These are phyloP conservation scores for Drosophila neotestacea DNA, from an alignment of 2,888 invertebrate genomes.

Conservation along the genomic window DNA sequence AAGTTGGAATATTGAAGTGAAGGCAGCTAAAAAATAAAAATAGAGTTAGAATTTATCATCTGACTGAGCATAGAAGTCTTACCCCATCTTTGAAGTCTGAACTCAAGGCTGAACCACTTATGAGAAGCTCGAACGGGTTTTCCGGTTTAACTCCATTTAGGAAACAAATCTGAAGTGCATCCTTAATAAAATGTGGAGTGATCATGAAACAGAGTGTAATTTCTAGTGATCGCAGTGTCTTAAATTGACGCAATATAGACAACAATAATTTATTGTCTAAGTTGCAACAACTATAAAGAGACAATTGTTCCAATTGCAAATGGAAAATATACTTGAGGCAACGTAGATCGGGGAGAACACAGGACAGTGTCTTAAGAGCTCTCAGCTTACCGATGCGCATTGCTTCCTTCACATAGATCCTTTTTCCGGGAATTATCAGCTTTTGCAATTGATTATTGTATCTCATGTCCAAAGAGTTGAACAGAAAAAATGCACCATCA, in stretches of 20 bases:
- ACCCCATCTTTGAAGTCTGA: background rate
- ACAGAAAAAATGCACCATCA: slow-evolving; percentile 6
- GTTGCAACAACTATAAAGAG: slow-evolving; percentile 5
- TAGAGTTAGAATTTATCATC: background rate
- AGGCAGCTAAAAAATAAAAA: background rate
- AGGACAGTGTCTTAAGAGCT: slow-evolving; percentile 2
- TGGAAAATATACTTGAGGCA: slow-evolving; percentile 1
- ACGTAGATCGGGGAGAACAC: slow-evolving; percentile 5
- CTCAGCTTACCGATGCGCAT: slow-evolving; percentile 1
- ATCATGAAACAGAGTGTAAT: slow-evolving; percentile 8
- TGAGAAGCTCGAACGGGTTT: slow-evolving; percentile 1
- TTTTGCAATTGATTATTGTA: slow-evolving; percentile 11
- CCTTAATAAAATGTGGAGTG: background rate
- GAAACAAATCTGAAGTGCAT: slow-evolving; percentile 3
- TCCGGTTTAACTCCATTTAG: background rate
- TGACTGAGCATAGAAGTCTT: background rate
- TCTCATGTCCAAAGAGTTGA: background rate
- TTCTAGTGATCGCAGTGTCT: slow-evolving; percentile 1
- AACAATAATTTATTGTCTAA: slow-evolving; percentile 3
- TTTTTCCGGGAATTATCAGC: slow-evolving; percentile 19
- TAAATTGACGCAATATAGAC: slow-evolving; percentile 2
- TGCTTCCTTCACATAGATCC: slow-evolving; percentile 1
- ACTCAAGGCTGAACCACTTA: slow-evolving; percentile 6
- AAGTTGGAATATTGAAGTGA: background rate
- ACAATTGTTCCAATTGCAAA: slow-evolving; percentile 3